A percentile compares a stretch with the other conserved stretches of the same genome.
phyloP scores from a whole-genome alignment of 2,113 vertebrate species.

The Chroicocephalus ridibundus region DNA sequence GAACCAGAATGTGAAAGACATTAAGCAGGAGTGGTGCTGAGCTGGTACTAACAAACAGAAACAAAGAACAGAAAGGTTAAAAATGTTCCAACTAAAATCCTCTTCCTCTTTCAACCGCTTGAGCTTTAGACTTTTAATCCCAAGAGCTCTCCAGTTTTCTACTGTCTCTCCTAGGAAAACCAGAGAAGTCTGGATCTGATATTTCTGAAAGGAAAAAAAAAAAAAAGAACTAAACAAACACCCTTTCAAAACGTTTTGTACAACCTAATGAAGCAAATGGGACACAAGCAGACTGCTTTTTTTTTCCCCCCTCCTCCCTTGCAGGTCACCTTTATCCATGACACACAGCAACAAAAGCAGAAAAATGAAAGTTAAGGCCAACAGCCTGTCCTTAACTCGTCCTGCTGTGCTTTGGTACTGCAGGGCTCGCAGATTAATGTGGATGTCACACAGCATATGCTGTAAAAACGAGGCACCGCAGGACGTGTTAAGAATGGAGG shows the following conservation, averaged over 20 bases:
- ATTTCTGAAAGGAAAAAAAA: neutral
- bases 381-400: conserved; percentile 26
- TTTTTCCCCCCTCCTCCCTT: neutral
- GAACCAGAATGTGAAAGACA: neutral
- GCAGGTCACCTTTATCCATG: conserved; percentile 64
- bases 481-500: neutral
- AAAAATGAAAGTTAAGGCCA: conserved; percentile 51
- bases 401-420: conserved; percentile 56
- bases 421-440: conserved; percentile 50
- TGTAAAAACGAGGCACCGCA: neutral
- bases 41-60: conserved; percentile 24
- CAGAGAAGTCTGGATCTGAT: neutral
- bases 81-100: conserved; percentile 6
- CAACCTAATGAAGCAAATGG: conserved; percentile 19
- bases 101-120: conserved; percentile 6
- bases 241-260: conserved; percentile 38
- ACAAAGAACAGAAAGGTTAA: conserved; percentile 35
- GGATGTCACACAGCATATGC: conserved; percentile 64
- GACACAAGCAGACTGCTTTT: neutral
- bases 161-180: neutral
- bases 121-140: conserved; percentile 41
- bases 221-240: conserved; percentile 19
- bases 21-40: neutral
- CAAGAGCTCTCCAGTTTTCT: conserved; percentile 34
- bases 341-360: conserved; percentile 55